Evolutionary conservation across 2,113 vertebrate genomes (phyloP).

Genomic region (Chamaetylas fuelleborni): DNA sequence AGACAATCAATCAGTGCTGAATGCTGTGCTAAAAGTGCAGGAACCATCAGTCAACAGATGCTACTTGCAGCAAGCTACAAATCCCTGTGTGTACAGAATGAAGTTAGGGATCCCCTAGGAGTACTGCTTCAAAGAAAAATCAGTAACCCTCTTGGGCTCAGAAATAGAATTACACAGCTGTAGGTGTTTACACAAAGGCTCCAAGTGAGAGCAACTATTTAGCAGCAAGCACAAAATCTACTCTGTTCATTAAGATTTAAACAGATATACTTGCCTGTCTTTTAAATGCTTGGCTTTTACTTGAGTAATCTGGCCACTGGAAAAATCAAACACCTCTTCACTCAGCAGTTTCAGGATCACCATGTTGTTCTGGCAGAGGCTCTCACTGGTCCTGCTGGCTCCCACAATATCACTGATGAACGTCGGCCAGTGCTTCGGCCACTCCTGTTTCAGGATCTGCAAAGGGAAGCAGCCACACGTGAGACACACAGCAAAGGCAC

Average conservation of each 20-base stretch:
- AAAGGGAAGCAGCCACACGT: background rate
- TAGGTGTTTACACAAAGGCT: background rate
- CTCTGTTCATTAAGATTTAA: background rate
- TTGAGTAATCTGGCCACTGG: slow-evolving; percentile 98
- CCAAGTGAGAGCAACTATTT: background rate
- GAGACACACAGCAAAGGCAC: background rate
- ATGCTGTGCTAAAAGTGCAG: background rate
- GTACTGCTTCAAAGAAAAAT: background rate
- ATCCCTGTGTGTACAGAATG: background rate
- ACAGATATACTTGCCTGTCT: slow-evolving; percentile 85
- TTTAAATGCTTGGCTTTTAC: slow-evolving; percentile 98
- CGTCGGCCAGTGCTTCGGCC: slow-evolving; percentile 99
- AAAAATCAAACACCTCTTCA: slow-evolving; percentile 99
- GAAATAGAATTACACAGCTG: background rate
- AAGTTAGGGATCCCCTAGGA: background rate
- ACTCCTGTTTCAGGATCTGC: slow-evolving; percentile 98
- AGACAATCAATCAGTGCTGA: background rate
- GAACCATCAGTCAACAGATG: background rate
- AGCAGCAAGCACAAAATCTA: background rate
- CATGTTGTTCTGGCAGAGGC: slow-evolving; percentile 99
- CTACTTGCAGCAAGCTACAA: background rate
- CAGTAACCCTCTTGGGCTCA: background rate
- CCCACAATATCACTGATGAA: slow-evolving; percentile 99
- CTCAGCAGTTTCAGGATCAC: slow-evolving; percentile 95
- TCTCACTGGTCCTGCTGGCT: slow-evolving; percentile 95